Percentiles rank a stretch among this genome's conserved stretches.
These are phyloP conservation scores for Callinectes sapidus DNA, from an alignment of 2,888 invertebrate species.

Conservation along the genomic window DNA sequence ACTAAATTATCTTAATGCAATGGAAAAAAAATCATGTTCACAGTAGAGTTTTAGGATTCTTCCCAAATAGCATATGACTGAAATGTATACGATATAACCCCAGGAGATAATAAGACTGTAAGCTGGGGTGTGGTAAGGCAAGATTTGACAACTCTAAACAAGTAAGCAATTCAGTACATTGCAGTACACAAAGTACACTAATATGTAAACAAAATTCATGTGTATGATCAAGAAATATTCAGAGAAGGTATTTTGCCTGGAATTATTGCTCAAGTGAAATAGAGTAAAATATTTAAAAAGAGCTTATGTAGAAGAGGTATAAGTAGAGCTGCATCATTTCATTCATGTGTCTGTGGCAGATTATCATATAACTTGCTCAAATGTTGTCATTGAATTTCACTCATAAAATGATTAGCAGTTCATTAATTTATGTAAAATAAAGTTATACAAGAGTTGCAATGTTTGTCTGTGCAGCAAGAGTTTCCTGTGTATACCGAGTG, in stretches of 20 bases:
- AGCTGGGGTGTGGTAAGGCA: neutral
- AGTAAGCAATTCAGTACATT: neutral
- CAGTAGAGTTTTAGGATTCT: constrained; percentile 7
- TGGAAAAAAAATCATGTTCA: neutral
- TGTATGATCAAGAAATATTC: neutral
- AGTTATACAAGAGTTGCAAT: neutral
- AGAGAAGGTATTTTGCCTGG: constrained; percentile 4
- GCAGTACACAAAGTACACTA: constrained; percentile 17
- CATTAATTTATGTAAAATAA: constrained; percentile 23
- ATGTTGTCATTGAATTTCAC: constrained; percentile 20
- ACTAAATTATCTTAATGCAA: neutral
- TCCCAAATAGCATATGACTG: constrained; percentile 4
- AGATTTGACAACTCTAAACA: constrained; percentile 17
- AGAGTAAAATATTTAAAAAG: constrained; percentile 12
- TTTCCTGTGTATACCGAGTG: neutral
- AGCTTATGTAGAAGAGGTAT: constrained; percentile 18
- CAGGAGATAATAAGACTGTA: neutral
- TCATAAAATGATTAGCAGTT: constrained; percentile 19
- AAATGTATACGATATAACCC: constrained; percentile 14
- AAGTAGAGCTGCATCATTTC: constrained; percentile 19
- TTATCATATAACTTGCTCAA: constrained; percentile 20
- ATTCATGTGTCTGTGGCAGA: constrained; percentile 31
- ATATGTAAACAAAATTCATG: neutral
- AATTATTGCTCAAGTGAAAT: constrained; percentile 31
- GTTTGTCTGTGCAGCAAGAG: neutral